phyloP scores from a whole-genome alignment of 2,797 vertebrate species.

The Ceryle rudis region DNA sequence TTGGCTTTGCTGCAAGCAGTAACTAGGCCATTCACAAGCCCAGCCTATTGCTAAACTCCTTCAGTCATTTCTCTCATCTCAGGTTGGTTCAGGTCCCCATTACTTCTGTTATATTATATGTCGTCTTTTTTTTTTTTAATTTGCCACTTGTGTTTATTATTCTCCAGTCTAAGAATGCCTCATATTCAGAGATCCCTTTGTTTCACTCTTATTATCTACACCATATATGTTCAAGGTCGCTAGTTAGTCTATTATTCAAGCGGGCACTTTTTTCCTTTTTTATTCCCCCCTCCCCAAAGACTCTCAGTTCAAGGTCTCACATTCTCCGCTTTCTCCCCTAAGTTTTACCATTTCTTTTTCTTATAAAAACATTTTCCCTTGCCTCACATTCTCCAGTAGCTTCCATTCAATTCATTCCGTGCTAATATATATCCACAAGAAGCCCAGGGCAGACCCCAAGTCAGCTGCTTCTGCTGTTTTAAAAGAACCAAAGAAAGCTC shows the following conservation, averaged over 20 bases:
- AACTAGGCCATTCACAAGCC: background rate
- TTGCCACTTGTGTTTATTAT: constrained; percentile 79
- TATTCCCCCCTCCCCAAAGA: constrained; percentile 58
- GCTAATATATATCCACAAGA: constrained; percentile 47
- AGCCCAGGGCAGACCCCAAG: constrained; percentile 47
- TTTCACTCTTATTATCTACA: constrained; percentile 78
- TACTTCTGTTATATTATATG: constrained; percentile 60
- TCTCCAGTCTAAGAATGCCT: constrained; percentile 75
- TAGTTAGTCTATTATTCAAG: constrained; percentile 79
- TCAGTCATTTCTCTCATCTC: constrained; percentile 50
- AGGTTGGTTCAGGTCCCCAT: constrained; percentile 42
- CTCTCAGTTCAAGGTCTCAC: constrained; percentile 79
- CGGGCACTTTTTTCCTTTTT: constrained; percentile 67
- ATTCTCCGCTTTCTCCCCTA: constrained; percentile 68
- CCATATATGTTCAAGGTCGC: constrained; percentile 80
- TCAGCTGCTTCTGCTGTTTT: constrained; percentile 56
- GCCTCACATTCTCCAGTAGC: constrained; percentile 59
- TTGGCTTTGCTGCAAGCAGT: background rate
- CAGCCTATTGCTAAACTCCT: constrained; percentile 47
- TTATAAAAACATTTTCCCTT: constrained; percentile 76
- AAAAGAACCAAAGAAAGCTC: constrained; percentile 52
- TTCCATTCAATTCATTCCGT: constrained; percentile 62
- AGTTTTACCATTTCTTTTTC: constrained; percentile 80
- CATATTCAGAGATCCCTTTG: constrained; percentile 70
- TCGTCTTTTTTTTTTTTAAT: constrained; percentile 46